Conservation (phyloP, 2,797 vertebrate genomes). For the Pangasius krempfi region DNA sequence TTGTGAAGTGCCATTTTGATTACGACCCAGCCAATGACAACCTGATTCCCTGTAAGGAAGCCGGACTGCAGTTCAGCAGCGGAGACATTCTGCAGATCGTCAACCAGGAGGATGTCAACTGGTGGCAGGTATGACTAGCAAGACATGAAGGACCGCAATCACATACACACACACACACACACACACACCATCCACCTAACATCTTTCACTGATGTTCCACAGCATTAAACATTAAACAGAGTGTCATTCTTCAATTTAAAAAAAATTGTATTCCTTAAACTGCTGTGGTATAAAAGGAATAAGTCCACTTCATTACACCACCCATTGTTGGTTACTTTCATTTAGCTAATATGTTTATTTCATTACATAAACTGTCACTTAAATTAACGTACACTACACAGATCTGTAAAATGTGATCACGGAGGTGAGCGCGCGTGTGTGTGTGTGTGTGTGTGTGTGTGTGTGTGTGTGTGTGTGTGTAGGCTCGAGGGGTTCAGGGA, state of each 20-base stretch:
- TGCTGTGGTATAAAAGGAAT: not conserved
- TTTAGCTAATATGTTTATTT: not conserved
- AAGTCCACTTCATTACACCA: not conserved
- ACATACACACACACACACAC: not conserved
- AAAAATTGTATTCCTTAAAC: too few species aligned
- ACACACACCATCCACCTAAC: not conserved
- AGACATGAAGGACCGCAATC: not conserved
- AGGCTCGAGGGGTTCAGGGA: conserved; percentile 78
- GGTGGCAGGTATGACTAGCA: conserved; percentile 89
- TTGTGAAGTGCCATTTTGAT: conserved; percentile 83
- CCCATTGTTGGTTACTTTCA: not conserved
- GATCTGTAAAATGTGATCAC: not conserved
- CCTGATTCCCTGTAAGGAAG: conserved; percentile 97
- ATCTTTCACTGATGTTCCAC: not conserved
- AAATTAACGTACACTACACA: not conserved
- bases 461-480: conserved; percentile 24
- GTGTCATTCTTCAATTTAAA: not conserved
- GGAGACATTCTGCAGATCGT: conserved; percentile 97
- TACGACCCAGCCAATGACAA: conserved; percentile 95
- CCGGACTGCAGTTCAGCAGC: conserved; percentile 89
- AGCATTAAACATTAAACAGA: not conserved
- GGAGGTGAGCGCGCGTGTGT: not conserved
- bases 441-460: not conserved
- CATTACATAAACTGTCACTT: not conserved
- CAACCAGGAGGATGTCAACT: conserved; percentile 98